A percentile compares a stretch with the other conserved stretches of the same genome.
phyloP scores from a whole-genome alignment of 1,140 invertebrate genomes.

The Sarcophaga bullata region DNA sequence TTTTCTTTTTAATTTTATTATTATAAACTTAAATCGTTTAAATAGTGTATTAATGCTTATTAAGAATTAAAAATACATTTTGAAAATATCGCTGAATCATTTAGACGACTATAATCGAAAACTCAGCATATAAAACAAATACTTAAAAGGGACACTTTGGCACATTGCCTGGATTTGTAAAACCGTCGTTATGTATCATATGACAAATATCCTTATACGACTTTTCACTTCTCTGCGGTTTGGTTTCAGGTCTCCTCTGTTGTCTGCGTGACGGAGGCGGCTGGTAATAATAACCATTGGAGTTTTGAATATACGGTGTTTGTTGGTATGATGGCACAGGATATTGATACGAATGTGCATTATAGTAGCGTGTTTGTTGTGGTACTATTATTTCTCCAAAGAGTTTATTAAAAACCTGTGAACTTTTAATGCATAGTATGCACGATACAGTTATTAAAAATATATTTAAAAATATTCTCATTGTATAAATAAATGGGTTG shows the following conservation, averaged over 20 bases:
- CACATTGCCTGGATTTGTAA: conserved; percentile 53
- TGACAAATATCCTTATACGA: conserved; percentile 59
- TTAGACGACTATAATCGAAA: too few species aligned
- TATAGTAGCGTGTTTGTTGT: conserved; percentile 19
- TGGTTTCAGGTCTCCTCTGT: background rate
- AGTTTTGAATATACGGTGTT: background rate
- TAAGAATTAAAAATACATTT: too few species aligned
- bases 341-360: conserved; percentile 31
- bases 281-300: conserved; percentile 30
- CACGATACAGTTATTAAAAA: background rate
- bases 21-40: too few species aligned
- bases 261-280: conserved; percentile 33
- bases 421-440: background rate
- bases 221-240: conserved; percentile 38
- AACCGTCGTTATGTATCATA: conserved; percentile 56
- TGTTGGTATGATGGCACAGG: background rate
- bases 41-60: too few species aligned
- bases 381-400: background rate
- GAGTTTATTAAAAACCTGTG: background rate
- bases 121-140: too few species aligned
- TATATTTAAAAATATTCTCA: background rate
- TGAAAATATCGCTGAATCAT: too few species aligned
- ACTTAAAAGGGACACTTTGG: conserved; percentile 54
- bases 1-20: too few species aligned
- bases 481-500: background rate